Base-by-base conservation (phyloP, 2,113 vertebrate genomes). In the Bubo bubo region DNA sequence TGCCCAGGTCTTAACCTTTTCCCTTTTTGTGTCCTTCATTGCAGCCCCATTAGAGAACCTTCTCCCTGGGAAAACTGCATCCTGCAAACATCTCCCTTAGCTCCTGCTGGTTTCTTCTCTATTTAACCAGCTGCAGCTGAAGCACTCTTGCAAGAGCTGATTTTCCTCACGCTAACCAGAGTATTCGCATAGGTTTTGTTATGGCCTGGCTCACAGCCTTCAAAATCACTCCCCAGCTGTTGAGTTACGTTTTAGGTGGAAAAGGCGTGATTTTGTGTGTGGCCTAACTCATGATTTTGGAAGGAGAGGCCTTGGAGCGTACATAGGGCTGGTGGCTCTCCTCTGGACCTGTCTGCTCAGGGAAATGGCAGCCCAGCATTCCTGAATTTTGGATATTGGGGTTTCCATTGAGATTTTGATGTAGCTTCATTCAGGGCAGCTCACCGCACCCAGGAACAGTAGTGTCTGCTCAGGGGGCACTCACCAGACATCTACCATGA, bases 401-500 rank as follows among this genome's bases (percentile, higher is more conserved):
- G 16, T 76, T 26, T 55, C 39, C n/a, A 18, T 8, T 37, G 39
- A 20, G 56, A 10, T 64, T 43, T 47, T 37, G 8, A 18, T 0
- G 2, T 18, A 45, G 63, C 19, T 43, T 10, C 1, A 1, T 10
- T 23, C 22, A 0, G 4, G 30, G 60, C 35, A 35, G 47, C 45
- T 41, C 0, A 0, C 43, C 1, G 2, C 9, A 3, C 27, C 47
- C 43, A 9, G 60, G 70, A 47, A 6, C 30, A 22, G 49, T 64
- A 34, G 39, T 3, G 3, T 21, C 35, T 17, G 24, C 43, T 50
- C 34, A 11, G 84, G 47, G 43, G 43, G 12, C 8, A 2, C 45
- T 43, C 16, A 0, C 9, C 8, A 15, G 34, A 4, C 16, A 4
- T 6, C 16, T 22, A 2, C 81, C 28, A 0, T 8, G 17, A 3